Conservation (phyloP, 2,888 invertebrate genomes). For the Torymus aiolomorphi region DNA sequence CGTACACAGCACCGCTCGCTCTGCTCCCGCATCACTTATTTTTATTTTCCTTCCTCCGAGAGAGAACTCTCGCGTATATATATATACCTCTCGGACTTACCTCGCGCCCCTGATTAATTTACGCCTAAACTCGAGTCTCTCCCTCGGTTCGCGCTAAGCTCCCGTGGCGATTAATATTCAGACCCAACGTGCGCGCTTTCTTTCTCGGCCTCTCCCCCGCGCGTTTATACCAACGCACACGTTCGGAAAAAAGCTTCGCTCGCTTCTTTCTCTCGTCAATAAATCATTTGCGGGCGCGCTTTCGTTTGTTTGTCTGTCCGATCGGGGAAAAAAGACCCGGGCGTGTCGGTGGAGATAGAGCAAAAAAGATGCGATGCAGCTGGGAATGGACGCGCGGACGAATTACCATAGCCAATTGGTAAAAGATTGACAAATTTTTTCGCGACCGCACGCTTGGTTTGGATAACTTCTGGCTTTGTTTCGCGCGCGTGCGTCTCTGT, state of each 20-base stretch:
- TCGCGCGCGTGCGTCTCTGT: not conserved
- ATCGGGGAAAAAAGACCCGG: not conserved
- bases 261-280: conserved; percentile 27
- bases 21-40: not conserved
- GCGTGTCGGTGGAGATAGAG: not conserved
- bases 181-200: not conserved
- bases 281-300: conserved; percentile 39
- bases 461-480: conserved; percentile 33
- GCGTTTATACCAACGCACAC: not conserved
- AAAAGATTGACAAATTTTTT: conserved; percentile 53
- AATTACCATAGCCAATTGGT: conserved; percentile 46
- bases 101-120: conserved; percentile 48
- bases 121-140: conserved; percentile 42
- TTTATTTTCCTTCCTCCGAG: conserved; percentile 13
- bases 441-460: not conserved
- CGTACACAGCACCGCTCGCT: no score
- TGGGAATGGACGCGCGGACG: conserved; percentile 8
- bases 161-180: conserved; percentile 53
- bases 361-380: not conserved
- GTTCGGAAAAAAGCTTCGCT: conserved; percentile 3
- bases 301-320: conserved; percentile 10
- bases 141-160: conserved; percentile 23
- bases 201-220: not conserved
- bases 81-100: not conserved
- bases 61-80: no score